phyloP scores from a whole-genome alignment of 2,797 vertebrate species.

The Clarias fuscus region DNA sequence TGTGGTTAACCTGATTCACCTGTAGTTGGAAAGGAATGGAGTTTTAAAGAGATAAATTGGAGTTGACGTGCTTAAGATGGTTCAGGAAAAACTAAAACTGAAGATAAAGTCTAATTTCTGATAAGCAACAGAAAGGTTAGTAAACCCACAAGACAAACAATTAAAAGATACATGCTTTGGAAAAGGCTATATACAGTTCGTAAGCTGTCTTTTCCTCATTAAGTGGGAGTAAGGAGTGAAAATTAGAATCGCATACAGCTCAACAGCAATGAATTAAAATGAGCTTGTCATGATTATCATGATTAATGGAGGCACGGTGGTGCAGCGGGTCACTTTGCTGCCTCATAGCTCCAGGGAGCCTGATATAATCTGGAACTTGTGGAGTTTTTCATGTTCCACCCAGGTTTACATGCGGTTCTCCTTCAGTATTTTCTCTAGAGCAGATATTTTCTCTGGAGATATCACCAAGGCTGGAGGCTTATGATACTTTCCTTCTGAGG shows the following conservation, averaged over 20 bases:
- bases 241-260: background rate
- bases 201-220: background rate
- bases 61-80: background rate
- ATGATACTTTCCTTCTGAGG: background rate
- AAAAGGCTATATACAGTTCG: too few relatives aligned
- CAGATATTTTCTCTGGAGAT: background rate
- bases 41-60: constrained; percentile 19
- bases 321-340: too few relatives aligned
- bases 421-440: background rate
- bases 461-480: background rate
- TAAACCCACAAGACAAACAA: background rate
- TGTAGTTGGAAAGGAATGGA: constrained; percentile 22
- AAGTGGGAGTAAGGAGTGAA: background rate
- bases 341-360: background rate
- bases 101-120: background rate
- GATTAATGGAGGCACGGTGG: background rate
- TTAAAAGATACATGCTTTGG: background rate
- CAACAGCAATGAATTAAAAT: background rate
- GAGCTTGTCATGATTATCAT: background rate
- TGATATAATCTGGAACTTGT: background rate
- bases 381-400: background rate
- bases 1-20: constrained; percentile 49
- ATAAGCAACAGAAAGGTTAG: background rate
- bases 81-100: background rate
- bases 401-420: background rate